Conservation (phyloP, 1,140 invertebrate species). For the Hirudo medicinalis region DNA sequence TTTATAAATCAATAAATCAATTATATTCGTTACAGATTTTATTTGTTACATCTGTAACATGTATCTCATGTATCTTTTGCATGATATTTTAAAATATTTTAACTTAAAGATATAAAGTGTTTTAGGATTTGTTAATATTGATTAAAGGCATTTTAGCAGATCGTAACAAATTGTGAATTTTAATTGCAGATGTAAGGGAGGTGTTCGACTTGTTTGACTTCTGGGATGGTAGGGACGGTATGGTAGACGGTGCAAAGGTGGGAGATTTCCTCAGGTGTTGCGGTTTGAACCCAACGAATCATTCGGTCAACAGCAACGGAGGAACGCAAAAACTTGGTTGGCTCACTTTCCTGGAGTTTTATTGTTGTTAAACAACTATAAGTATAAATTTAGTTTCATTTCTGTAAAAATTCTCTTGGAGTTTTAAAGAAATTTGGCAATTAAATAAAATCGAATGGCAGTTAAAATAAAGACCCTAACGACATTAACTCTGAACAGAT, state of each 20-base stretch:
- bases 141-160: too few species aligned
- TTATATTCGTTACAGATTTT: too few species aligned
- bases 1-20: not conserved
- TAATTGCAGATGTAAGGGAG: conserved; percentile 34
- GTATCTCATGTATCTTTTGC: not conserved
- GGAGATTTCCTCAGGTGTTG: conserved; percentile 81
- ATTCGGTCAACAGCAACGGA: conserved; percentile 76
- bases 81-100: not conserved
- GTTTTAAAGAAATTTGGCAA: too few species aligned
- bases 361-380: not conserved
- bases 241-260: conserved; percentile 39
- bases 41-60: not conserved
- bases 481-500: too few species aligned
- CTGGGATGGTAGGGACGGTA: conserved; percentile 42
- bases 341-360: not conserved
- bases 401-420: not conserved
- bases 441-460: too few species aligned
- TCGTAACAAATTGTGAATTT: not conserved
- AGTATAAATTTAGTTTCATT: not conserved
- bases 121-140: too few species aligned
- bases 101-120: not conserved
- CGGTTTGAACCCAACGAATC: conserved; percentile 81
- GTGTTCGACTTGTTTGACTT: conserved; percentile 44
- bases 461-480: too few species aligned
- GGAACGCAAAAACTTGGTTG: conserved; percentile 84